Percentiles rank a stretch among this genome's conserved stretches.
Evolutionary conservation across 2,113 vertebrate genomes (phyloP).

Genomic region (Urocitellus parryii): DNA sequence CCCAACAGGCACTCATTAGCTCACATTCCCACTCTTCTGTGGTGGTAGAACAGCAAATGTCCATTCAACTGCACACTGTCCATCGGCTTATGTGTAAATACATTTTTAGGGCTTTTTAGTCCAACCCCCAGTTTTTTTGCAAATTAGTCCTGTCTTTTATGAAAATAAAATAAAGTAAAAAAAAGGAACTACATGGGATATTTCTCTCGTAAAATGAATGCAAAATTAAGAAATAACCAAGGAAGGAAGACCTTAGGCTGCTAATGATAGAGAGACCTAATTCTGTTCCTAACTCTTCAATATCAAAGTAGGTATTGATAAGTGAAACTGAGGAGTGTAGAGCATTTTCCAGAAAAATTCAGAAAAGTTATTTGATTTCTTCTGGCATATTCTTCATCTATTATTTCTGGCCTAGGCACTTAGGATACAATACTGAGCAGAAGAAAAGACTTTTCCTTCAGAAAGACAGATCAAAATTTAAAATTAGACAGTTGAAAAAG

Average conservation of each 20-base stretch:
- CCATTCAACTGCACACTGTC: neutral
- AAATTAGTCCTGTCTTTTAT: neutral
- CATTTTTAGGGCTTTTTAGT: neutral
- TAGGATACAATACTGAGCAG: neutral
- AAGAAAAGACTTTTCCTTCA: conserved; percentile 19
- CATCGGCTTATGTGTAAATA: neutral
- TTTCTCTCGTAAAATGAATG: conserved; percentile 37
- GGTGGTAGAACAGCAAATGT: conserved; percentile 26
- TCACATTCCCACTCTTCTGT: neutral
- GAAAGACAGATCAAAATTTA: neutral
- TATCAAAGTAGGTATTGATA: neutral
- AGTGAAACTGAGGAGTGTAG: neutral
- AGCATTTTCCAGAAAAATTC: neutral
- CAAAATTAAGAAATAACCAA: conserved; percentile 5
- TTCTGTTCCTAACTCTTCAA: neutral
- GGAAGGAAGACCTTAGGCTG: neutral
- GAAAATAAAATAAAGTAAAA: conserved; percentile 37
- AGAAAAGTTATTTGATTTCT: neutral
- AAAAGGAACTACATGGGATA: neutral
- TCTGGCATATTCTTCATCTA: neutral
- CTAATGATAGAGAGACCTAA: neutral
- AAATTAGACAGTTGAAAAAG: neutral
- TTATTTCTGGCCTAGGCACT: neutral
- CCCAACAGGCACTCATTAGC: neutral
- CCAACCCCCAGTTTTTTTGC: neutral